Conservation (phyloP, 2,888 invertebrate species). For the Drosophila neotestacea region DNA sequence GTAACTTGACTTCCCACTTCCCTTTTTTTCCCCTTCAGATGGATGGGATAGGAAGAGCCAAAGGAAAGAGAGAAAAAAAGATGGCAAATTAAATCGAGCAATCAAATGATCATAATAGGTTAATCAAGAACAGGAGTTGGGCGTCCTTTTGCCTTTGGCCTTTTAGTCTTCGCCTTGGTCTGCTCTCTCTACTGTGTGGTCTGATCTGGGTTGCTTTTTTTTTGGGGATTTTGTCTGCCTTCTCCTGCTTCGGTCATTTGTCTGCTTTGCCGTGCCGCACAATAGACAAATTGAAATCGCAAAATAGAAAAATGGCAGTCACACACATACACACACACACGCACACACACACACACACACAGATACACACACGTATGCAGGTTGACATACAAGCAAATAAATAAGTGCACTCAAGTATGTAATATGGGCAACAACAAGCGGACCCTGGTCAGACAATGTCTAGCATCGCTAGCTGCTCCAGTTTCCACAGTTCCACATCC, state of each 20-base stretch:
- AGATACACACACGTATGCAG: constrained; percentile 39
- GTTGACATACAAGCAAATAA: constrained; percentile 77
- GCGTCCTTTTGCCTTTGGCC: constrained; percentile 37
- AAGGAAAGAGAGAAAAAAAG: constrained; percentile 31
- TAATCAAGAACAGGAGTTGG: constrained; percentile 72
- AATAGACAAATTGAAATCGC: constrained; percentile 78
- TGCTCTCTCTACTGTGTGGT: not conserved
- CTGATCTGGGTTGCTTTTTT: not conserved
- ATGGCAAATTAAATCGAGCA: constrained; percentile 79
- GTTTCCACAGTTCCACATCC: constrained; percentile 49
- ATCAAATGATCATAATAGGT: constrained; percentile 81
- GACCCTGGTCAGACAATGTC: constrained; percentile 67
- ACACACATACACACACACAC: constrained; percentile 43
- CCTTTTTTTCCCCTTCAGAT: not conserved
- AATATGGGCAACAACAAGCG: constrained; percentile 64
- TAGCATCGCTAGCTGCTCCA: constrained; percentile 40
- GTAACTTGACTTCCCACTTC: constrained; percentile 11
- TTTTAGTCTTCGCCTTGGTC: constrained; percentile 3
- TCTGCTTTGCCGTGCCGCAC: constrained; percentile 44
- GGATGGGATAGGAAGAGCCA: not conserved
- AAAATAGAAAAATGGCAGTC: constrained; percentile 60
- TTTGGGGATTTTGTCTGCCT: constrained; percentile 4
- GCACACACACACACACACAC: constrained; percentile 15
- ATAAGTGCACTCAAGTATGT: constrained; percentile 81
- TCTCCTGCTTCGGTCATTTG: constrained; percentile 38